Evolutionary conservation across 2,113 vertebrate species (phyloP), one percentile per base, ranked within the genome.

Genomic region (Alethe diademata): DNA sequence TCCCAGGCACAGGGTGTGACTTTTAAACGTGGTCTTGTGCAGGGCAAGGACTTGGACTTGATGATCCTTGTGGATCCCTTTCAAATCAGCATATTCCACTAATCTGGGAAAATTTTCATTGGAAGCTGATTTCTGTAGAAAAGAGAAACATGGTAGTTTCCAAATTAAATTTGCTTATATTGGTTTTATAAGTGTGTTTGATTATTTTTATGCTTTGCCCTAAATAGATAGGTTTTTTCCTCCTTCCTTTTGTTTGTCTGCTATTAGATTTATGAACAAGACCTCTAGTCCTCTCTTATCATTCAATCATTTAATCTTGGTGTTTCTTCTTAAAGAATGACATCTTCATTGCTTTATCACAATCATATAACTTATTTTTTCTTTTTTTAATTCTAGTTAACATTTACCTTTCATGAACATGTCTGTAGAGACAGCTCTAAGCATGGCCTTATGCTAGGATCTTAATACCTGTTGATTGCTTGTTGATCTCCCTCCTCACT

Each of bases 31-130:
- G 36, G 17, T 50, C 16, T 20, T 67, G 43, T 22, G 25, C 29
- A 17, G 16, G 6, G 35, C 9, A 6, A 35, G 19, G 70, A 42
- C 16, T 66, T 74, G 1, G 2, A 20, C 43, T 50, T 1, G 0
- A 66, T 50, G 29, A 8, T 25, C 31, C 6, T 16, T 48, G 25
- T 35, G 20, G 31, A 66, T 57, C 25, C 13, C 16, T 58, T 58
- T 29, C 16, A 66, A 57, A 25, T 14, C 11, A 57, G 8, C 8
- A 35, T 36, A 36, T 35, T 58, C 36, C 3, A 1, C 31, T 5
- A 50, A 35, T 35, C 20, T 50, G 10, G 57, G 24, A 47, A 80
- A 51, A 60, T 51, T 69, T 86, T 62, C 20, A 4, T 5, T 83
- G 36, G 58, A 70, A 91, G 4, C 2, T 61, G n/a, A 70, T 93